A percentile compares a stretch with the other conserved stretches of the same genome.
Conservation (phyloP, 2,797 vertebrate species). For the Tragopan temminckii region DNA sequence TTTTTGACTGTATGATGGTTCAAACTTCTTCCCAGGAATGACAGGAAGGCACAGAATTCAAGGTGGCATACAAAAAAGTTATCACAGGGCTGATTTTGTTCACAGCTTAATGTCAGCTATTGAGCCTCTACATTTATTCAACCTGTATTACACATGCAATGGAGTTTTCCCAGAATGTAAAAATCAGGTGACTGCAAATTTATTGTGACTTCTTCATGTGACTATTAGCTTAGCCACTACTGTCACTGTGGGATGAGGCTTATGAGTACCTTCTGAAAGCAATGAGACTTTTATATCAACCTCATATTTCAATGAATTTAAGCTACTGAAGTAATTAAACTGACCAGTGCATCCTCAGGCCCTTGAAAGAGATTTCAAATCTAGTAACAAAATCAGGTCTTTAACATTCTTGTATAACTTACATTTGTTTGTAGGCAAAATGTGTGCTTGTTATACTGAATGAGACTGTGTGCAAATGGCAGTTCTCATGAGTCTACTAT, state of each 20-base stretch:
- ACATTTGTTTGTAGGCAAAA: not conserved
- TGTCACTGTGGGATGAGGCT: not conserved
- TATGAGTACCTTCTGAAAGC: not conserved
- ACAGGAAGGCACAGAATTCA: not conserved
- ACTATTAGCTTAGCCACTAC: not conserved
- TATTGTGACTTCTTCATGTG: not conserved
- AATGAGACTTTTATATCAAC: not conserved
- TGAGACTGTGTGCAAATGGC: not conserved
- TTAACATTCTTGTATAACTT: not conserved
- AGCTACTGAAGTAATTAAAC: not conserved
- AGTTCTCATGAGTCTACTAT: not conserved
- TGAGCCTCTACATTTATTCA: not conserved
- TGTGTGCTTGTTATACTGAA: not conserved
- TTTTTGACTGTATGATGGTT: not conserved
- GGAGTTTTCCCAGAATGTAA: not conserved
- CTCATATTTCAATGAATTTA: not conserved
- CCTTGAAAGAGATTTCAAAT: not conserved
- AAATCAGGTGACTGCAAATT: not conserved
- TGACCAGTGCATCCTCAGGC: not conserved
- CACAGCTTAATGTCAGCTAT: not conserved
- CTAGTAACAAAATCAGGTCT: not conserved
- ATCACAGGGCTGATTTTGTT: not conserved
- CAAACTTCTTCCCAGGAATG: not conserved
- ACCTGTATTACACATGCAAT: not conserved
- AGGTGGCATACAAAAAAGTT: not conserved